Percentiles rank a stretch among this genome's conserved stretches.
phyloP scores from a whole-genome alignment of 1,140 invertebrate genomes.

The Drosophila tristis region DNA sequence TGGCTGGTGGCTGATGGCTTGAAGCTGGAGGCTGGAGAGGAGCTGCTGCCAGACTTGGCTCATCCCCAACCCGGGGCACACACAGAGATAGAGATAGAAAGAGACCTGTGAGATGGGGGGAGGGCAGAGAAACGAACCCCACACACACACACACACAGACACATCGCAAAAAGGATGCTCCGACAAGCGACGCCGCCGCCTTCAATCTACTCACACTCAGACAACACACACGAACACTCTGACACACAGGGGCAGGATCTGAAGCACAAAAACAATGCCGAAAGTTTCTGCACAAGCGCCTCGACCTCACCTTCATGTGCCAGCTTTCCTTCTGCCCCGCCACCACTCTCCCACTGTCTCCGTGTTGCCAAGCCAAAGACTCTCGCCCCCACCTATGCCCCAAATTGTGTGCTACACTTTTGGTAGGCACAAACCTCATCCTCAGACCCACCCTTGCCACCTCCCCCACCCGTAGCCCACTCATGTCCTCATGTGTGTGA shows the following conservation, averaged over 20 bases:
- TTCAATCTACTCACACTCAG: slow-evolving; percentile 49
- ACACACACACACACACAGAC: slow-evolving; percentile 20
- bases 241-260: slow-evolving; percentile 6
- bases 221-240: not conserved
- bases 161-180: slow-evolving; percentile 53
- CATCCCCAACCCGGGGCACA: slow-evolving; percentile 59
- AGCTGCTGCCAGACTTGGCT: slow-evolving; percentile 68
- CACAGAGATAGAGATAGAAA: slow-evolving; percentile 29
- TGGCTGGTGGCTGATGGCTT: slow-evolving; percentile 28
- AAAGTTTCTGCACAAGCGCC: slow-evolving; percentile 74
- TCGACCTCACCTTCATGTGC: slow-evolving; percentile 67
- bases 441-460: slow-evolving; percentile 15
- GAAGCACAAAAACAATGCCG: slow-evolving; percentile 78
- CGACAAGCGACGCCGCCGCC: slow-evolving; percentile 57
- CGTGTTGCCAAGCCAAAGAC: slow-evolving; percentile 79
- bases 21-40: slow-evolving; percentile 31
- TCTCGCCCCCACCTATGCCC: slow-evolving; percentile 3
- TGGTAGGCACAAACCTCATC: slow-evolving; percentile 59
- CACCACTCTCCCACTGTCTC: slow-evolving; percentile 10
- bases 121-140: slow-evolving; percentile 29
- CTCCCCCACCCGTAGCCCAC: not conserved
- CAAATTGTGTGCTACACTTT: slow-evolving; percentile 64
- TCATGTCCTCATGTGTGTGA: slow-evolving; percentile 8
- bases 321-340: slow-evolving; percentile 20
- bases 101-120: slow-evolving; percentile 6